Evolutionary conservation across 2,113 vertebrate genomes (phyloP), one percentile per base, ranked within the genome.

Genomic region (Scytalopus superciliaris): DNA sequence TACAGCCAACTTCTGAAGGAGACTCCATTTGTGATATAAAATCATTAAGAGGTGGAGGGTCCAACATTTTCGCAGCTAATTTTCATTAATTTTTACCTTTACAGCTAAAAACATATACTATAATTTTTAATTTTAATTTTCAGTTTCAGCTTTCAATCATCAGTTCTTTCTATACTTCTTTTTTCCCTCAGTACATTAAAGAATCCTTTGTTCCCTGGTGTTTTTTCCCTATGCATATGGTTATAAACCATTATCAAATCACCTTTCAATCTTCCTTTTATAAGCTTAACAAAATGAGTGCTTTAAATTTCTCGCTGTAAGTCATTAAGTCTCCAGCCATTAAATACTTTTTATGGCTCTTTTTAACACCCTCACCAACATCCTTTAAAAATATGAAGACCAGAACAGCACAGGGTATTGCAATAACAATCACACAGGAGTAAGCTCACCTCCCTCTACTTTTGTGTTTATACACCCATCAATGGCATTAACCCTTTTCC

Each of bases 161-260:
- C 12, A 30, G 37, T 39, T 75, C n/a, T 40, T 82, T 74, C 31
- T 72, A 28, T 53, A 49, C 14, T 79, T 74, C 10, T 84, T 57
- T 72, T n/a, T 3, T 4, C 5, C 23, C 16, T 14, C 60, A 47
- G 23, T 50, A 83, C 31, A 69, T 79, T 85, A 91, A 93, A 94
- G 37, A 73, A 79, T 57, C 59, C 45, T 96, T 97, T 96, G 69
- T 96, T 94, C 74, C n/a, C 33, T 55, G 28, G 30, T 83, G 25
- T 10, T 89, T 96, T 89, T n/a, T n/a, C 39, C 31, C 39, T 49
- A 40, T 63, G 60, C 39, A 82, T 59, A 56, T 59, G 82, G 78
- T 91, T 87, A 91, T 83, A 96, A 95, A 88, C 53, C 78, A 86
- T 94, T 95, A 95, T 85, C 70, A 91, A 95, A 96, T 89, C 69